A percentile compares a stretch with the other conserved stretches of the same genome.
Evolutionary conservation across 2,888 invertebrate genomes (phyloP).

Genomic region (Rhorus exstirpatorius): DNA sequence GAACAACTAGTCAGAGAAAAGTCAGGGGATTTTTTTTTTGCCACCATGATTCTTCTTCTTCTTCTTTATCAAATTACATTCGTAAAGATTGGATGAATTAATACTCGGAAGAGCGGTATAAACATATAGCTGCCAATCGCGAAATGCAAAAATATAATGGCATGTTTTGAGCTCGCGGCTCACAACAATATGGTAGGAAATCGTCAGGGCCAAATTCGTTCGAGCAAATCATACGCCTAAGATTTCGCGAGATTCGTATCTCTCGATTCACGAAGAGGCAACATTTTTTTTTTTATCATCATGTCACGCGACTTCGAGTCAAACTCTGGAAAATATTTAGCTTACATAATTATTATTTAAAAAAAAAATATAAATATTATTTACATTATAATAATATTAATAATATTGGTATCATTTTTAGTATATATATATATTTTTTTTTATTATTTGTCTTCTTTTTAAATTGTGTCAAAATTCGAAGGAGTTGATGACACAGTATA

Average conservation of each 20-base stretch:
- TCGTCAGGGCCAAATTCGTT: constrained; percentile 52
- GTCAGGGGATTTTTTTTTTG: constrained; percentile 13
- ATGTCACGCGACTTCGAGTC: not conserved
- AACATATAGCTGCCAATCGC: not conserved
- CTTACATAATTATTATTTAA: too few relatives aligned
- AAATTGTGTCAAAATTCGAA: too few relatives aligned
- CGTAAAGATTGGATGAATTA: constrained; percentile 29
- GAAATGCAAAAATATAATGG: constrained; percentile 25
- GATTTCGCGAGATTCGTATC: not conserved
- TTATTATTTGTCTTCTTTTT: too few relatives aligned
- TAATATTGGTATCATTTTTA: too few relatives aligned
- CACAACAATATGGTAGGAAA: constrained; percentile 54
- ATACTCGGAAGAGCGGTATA: not conserved
- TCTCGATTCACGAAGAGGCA: not conserved
- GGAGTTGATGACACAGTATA: too few relatives aligned
- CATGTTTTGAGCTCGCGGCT: constrained; percentile 19
- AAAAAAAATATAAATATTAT: too few relatives aligned
- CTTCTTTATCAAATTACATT: constrained; percentile 6
- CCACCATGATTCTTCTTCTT: not conserved
- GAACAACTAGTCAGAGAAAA: too few relatives aligned
- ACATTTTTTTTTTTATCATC: too few relatives aligned
- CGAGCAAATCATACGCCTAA: too few relatives aligned
- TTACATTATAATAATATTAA: too few relatives aligned
- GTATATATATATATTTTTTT: too few relatives aligned
- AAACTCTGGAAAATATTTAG: not conserved